These are phyloP conservation scores for Poeciliopsis turrubarensis DNA, from an alignment of 2,113 vertebrate genomes.

Conservation along the genomic window DNA sequence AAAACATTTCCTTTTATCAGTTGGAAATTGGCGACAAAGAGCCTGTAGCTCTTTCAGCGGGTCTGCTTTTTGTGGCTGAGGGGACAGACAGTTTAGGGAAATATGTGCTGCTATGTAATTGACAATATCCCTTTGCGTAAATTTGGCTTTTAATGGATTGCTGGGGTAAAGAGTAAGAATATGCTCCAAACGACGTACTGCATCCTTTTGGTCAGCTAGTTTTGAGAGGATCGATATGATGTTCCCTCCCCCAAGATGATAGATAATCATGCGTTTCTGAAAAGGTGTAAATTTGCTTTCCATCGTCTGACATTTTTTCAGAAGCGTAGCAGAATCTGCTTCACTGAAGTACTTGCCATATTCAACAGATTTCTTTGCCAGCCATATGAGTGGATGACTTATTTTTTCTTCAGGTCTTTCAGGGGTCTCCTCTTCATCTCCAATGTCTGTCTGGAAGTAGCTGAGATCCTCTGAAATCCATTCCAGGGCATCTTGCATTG, in stretches of 20 bases:
- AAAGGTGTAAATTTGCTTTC: conserved; percentile 50
- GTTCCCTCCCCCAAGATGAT: conserved; percentile 78
- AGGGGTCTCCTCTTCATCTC: conserved; percentile 57
- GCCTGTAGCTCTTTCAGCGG: conserved; percentile 66
- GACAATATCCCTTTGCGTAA: conserved; percentile 76
- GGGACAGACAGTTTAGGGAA: conserved; percentile 75
- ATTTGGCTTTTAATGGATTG: conserved; percentile 55
- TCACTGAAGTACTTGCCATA: conserved; percentile 79
- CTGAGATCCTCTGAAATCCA: conserved; percentile 85
- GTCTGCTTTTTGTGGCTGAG: conserved; percentile 62
- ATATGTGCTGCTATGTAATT: conserved; percentile 79
- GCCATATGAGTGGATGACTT: conserved; percentile 76
- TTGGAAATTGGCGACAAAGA: conserved; percentile 72
- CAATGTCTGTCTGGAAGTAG: conserved; percentile 84
- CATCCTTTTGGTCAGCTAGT: conserved; percentile 71
- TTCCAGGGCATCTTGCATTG: conserved; percentile 79
- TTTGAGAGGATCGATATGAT: conserved; percentile 80
- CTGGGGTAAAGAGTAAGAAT: conserved; percentile 76
- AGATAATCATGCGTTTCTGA: conserved; percentile 79
- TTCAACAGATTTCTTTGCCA: conserved; percentile 68
- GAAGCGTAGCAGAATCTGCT: background rate
- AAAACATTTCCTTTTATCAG: conserved; percentile 66
- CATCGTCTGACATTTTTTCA: background rate
- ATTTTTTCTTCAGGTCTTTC: conserved; percentile 59
- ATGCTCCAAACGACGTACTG: conserved; percentile 58